Base-by-base conservation (phyloP, 92 coral and sea anemone genomes). In the Porites rus region DNA sequence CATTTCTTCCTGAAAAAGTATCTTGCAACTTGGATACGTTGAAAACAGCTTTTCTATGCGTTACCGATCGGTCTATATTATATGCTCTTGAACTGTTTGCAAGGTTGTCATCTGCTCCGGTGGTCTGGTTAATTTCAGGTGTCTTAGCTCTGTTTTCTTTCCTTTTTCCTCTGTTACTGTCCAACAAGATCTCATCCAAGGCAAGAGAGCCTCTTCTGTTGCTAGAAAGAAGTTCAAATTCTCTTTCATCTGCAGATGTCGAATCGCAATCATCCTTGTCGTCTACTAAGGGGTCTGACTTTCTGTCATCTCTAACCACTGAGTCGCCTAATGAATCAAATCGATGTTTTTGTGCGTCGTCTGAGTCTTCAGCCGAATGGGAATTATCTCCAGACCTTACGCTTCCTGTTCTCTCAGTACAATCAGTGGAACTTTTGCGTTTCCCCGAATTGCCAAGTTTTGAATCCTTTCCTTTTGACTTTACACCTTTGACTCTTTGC, bases 181-280 rank as follows among this genome's bases (percentile, higher is more conserved):
- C 63, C 13, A 52, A 63, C 21, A 63, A 77, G 53, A 63, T 63
- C 19, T 77, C 19, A 77, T 77, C 56, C 19, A 63, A 77, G 54
- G 22, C 21, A n/a, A 60, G 53, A 14, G 70, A 60, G 52, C 16
- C 61, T 56, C 16, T 56, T 56, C 61, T 56, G 13, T 3, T 38
- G 46, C 61, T 56, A 14, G 61, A 14, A 56, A 56, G 16, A 56
- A 56, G 16, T 14, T 56, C 61, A 56, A 56, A 56, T 56, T 10
- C 61, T 17, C 16, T 56, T 56, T 56, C 61, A 56, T 56, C 61
- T 2, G 61, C 16, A 56, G 61, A 56, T 56, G 61, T 14, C 16
- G 61, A 56, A 10, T 56, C 14, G 13, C 61, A 56, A 10, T 56
- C 13, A 14, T 56, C 61, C 12, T 56, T 14, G 11, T 56, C 16